These are phyloP conservation scores for Dryobotodes eremita DNA, from an alignment of 2,888 invertebrate species.

Conservation along the genomic window DNA sequence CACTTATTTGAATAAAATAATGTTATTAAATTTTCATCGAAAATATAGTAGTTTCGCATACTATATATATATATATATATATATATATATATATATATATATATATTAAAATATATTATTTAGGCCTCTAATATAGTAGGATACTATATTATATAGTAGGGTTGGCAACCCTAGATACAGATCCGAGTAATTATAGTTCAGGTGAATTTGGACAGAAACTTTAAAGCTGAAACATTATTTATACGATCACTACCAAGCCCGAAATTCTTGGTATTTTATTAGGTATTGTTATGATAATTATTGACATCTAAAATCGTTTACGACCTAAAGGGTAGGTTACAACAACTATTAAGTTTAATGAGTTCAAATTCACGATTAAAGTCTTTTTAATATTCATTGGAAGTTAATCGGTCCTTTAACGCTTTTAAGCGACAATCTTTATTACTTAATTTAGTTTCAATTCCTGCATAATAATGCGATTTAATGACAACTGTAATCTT, in stretches of 20 bases:
- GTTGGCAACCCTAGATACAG: background rate
- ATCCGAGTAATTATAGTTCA: too few relatives aligned
- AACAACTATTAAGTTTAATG: conserved; percentile 11
- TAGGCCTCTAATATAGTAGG: too few relatives aligned
- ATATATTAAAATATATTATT: too few relatives aligned
- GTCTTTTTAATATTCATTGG: conserved; percentile 39
- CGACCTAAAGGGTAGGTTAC: background rate
- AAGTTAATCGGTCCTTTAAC: conserved; percentile 16
- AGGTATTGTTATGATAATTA: background rate
- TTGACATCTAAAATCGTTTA: background rate
- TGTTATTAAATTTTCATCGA: too few relatives aligned
- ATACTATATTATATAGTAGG: too few relatives aligned
- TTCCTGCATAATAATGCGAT: conserved; percentile 28
- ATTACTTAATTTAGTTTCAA: conserved; percentile 42
- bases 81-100: too few relatives aligned
- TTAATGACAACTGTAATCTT: conserved; percentile 21
- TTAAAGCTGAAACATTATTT: background rate
- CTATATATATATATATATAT: too few relatives aligned
- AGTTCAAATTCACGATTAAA: conserved; percentile 2
- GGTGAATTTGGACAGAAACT: background rate
- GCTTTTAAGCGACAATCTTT: conserved; percentile 19
- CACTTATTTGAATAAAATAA: too few relatives aligned
- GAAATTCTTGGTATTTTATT: background rate
- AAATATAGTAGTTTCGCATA: too few relatives aligned
- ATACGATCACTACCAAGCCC: background rate